Conservation (phyloP, 2,113 vertebrate species). For the Lophius piscatorius region DNA sequence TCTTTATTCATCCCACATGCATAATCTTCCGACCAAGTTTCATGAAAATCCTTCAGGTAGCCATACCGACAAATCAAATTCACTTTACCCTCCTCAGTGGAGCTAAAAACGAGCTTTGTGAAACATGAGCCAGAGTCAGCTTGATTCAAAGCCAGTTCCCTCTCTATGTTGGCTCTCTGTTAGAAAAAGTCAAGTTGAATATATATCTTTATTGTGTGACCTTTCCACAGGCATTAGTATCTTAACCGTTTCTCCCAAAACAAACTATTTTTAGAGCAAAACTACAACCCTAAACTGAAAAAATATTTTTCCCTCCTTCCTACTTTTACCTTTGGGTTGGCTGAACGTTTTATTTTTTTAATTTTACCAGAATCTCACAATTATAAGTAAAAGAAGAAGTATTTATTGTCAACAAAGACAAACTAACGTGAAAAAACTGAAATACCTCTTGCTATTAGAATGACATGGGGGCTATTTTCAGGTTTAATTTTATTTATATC, state of each 20-base stretch:
- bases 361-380: constrained; percentile 48
- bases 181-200: no score
- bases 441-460: background rate
- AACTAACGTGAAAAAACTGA: background rate
- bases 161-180: constrained; percentile 6
- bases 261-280: constrained; percentile 33
- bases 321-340: constrained; percentile 19
- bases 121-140: constrained; percentile 14
- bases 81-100: no score
- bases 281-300: constrained; percentile 35
- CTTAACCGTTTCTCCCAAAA: constrained; percentile 22
- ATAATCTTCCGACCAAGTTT: no score
- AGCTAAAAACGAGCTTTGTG: background rate
- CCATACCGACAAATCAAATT: no score
- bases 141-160: background rate
- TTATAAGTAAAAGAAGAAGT: constrained; percentile 43
- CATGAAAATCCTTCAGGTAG: no score
- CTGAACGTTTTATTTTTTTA: constrained; percentile 22
- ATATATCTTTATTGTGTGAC: constrained; percentile 20
- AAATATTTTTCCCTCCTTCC: constrained; percentile 21
- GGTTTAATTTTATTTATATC: background rate
- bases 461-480: background rate
- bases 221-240: constrained; percentile 33
- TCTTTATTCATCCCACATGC: no score
- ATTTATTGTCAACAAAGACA: constrained; percentile 21